These are phyloP conservation scores for Channa argus DNA, from an alignment of 2,113 vertebrate species.

Conservation along the genomic window DNA sequence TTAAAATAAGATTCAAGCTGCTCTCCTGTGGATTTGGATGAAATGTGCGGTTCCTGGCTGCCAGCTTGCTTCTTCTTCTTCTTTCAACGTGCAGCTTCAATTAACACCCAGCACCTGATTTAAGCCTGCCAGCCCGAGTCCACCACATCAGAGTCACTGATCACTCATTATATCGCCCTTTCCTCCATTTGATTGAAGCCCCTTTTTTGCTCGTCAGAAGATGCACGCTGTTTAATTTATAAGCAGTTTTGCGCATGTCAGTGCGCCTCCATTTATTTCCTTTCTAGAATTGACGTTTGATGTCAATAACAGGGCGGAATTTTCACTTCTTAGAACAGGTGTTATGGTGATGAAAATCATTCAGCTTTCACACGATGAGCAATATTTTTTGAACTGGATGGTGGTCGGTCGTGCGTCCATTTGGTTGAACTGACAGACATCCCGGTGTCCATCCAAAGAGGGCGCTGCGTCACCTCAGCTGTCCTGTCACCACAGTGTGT, in stretches of 20 bases:
- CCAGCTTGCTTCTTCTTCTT: slow-evolving; percentile 5
- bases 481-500: slow-evolving; percentile 17
- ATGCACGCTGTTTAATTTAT: slow-evolving; percentile 25
- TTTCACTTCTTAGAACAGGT: background rate
- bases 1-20: background rate
- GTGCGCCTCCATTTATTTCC: background rate
- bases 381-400: slow-evolving; percentile 50
- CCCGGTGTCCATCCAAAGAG: slow-evolving; percentile 50
- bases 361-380: slow-evolving; percentile 9
- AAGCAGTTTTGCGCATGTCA: slow-evolving; percentile 46
- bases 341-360: background rate
- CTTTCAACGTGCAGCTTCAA: background rate
- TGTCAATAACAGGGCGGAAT: background rate
- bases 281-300: background rate
- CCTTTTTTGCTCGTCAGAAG: slow-evolving; percentile 20
- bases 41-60: background rate
- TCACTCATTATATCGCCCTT: too few species aligned
- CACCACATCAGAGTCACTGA: background rate
- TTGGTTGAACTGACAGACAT: slow-evolving; percentile 19
- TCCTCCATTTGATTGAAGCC: too few species aligned
- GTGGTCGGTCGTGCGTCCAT: slow-evolving; percentile 26
- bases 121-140: background rate
- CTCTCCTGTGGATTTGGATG: background rate
- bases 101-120: slow-evolving; percentile 15
- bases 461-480: slow-evolving; percentile 68